A percentile compares a stretch with the other conserved stretches of the same genome.
Conservation (phyloP, 2,888 invertebrate species). For the Lycaena phlaeas region DNA sequence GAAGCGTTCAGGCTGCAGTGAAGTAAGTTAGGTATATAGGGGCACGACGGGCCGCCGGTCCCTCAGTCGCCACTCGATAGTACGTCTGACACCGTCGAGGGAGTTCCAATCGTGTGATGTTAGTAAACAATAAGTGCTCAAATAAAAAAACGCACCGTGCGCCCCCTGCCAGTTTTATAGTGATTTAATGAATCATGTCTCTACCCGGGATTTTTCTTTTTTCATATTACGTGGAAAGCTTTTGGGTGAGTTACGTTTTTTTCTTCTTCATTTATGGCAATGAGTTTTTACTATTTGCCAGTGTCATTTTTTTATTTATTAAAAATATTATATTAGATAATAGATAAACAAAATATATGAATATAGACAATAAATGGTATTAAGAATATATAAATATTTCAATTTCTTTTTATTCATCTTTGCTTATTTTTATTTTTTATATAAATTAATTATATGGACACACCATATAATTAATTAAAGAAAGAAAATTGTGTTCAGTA, state of each 20-base stretch:
- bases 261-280: too few species aligned
- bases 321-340: not conserved
- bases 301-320: slow-evolving; percentile 7
- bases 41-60: slow-evolving; percentile 39
- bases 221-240: slow-evolving; percentile 61
- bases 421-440: too few species aligned
- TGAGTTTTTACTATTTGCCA: too few species aligned
- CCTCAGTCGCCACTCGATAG: slow-evolving; percentile 41
- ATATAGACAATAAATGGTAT: too few species aligned
- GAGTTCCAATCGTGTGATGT: slow-evolving; percentile 52
- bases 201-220: slow-evolving; percentile 60
- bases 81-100: slow-evolving; percentile 34
- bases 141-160: slow-evolving; percentile 53
- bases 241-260: slow-evolving; percentile 69
- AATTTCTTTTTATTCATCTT: too few species aligned
- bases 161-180: slow-evolving; percentile 43
- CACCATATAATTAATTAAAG: too few species aligned
- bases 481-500: too few species aligned
- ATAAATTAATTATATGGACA: too few species aligned
- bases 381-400: too few species aligned
- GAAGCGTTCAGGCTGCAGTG: slow-evolving; percentile 56
- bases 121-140: slow-evolving; percentile 66
- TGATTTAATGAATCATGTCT: slow-evolving; percentile 53
- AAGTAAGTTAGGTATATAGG: slow-evolving; percentile 56
- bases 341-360: too few species aligned